Percentiles rank a stretch among this genome's conserved stretches.
Evolutionary conservation across 2,113 vertebrate genomes (phyloP).

Genomic region (Morone chrysops): DNA sequence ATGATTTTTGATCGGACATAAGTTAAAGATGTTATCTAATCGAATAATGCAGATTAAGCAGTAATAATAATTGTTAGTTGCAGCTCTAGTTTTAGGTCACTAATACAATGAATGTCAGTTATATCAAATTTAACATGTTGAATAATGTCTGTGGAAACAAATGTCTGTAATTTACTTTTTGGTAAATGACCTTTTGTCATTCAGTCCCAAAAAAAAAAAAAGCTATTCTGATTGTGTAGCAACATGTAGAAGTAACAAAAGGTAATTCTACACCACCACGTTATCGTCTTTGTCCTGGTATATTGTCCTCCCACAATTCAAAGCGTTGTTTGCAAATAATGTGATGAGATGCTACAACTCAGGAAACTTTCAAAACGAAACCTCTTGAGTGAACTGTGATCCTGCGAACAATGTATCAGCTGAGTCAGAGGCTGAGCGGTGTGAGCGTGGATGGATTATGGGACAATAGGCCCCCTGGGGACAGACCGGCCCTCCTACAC

Average conservation of each 20-base stretch:
- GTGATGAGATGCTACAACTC: neutral
- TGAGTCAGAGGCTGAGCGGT: conserved; percentile 17
- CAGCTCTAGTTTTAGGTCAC: neutral
- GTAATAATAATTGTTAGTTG: neutral
- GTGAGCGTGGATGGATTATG: neutral
- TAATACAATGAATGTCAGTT: neutral
- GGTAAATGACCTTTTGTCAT: neutral
- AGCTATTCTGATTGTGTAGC: neutral
- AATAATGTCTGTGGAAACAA: conserved; percentile 6
- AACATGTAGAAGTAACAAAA: neutral
- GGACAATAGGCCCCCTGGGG: neutral
- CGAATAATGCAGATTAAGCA: neutral
- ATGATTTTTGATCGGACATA: neutral
- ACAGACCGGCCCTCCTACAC: neutral
- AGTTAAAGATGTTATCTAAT: neutral
- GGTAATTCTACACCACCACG: neutral
- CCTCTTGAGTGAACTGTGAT: conserved; percentile 1
- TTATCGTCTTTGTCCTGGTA: neutral
- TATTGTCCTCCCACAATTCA: neutral
- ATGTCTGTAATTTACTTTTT: neutral
- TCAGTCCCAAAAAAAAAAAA: neutral
- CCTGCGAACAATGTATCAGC: neutral
- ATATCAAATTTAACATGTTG: neutral
- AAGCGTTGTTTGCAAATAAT: neutral
- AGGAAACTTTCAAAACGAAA: neutral